phyloP scores from a whole-genome alignment of 2,888 invertebrate species.

The Callosobruchus maculatus region DNA sequence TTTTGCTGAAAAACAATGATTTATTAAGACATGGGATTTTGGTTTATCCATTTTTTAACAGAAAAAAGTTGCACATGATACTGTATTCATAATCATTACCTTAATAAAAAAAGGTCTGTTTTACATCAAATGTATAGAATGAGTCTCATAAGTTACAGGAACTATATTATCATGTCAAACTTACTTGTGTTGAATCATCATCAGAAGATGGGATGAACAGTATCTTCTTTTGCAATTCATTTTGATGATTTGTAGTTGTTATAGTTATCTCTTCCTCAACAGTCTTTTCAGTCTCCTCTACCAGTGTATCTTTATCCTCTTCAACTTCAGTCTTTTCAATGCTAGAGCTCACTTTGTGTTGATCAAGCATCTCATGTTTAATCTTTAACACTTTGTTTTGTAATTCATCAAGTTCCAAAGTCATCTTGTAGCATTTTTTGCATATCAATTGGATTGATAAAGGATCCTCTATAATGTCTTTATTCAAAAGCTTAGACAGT shows the following conservation, averaged over 20 bases:
- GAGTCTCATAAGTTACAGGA: no score
- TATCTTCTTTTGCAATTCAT: constrained; percentile 41
- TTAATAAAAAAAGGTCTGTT: no score
- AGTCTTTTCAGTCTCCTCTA: constrained; percentile 15
- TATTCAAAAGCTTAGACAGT: constrained; percentile 50
- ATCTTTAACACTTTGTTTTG: constrained; percentile 53
- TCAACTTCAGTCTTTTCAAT: constrained; percentile 39
- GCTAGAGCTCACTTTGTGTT: constrained; percentile 3
- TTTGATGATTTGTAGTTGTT: constrained; percentile 28
- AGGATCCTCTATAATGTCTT: constrained; percentile 51
- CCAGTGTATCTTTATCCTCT: constrained; percentile 16
- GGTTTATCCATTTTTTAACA: no score
- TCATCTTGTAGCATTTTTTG: constrained; percentile 63
- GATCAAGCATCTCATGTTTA: constrained; percentile 51
- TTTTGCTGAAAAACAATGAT: no score
- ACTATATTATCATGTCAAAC: neutral
- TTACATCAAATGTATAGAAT: no score
- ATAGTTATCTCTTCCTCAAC: constrained; percentile 21
- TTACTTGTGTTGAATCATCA: constrained; percentile 35
- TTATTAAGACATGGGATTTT: no score
- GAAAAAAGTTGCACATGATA: no score
- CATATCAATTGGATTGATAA: constrained; percentile 60
- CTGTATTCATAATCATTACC: no score
- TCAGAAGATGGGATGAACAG: constrained; percentile 46
- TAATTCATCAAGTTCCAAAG: constrained; percentile 61